Evolutionary conservation across 1,140 invertebrate genomes (phyloP), one percentile per base, ranked within the genome.

Genomic region (Ylistrum balloti): DNA sequence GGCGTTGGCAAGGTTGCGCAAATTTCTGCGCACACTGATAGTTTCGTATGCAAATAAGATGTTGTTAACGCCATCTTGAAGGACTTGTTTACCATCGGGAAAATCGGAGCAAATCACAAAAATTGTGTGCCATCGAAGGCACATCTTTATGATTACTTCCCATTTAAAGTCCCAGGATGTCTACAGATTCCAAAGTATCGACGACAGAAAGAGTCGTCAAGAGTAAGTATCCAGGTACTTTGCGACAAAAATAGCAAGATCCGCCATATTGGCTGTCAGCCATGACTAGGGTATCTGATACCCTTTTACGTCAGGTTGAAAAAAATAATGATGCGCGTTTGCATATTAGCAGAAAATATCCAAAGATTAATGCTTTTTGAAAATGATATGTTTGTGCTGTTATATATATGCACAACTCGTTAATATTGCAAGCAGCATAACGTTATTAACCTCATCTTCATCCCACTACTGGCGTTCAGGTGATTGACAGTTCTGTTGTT

Each of bases 131-230:
- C 95, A 96, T 95, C 95, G 92, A 91, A 90, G 93, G 93, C 92
- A 92, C 93, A 91, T 89, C 56, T 93, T 89, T 89, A 89, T 90
- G 90, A 92, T 89, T 90, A 93, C 93, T 90, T 91, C 92, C 89
- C 87, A 86, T 91, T 86, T 87, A 93, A 93, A 94, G 93, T 93
- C 93, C 92, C 90, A 95, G 91, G 92, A 96, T 96, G 95, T 94
- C 95, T 94, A 94, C 94, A 92, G 95, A 96, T 91, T 93, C 93
- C 94, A 97, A 97, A 96, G 96, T 97, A 95, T 97, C 97, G 93
- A 97, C 97, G 93, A 97, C 97, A 95, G 97, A 97, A 93, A 97
- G 97, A 95, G 97, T 97, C 94, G 97, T 97, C 93, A 97, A 97
- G 97, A 97, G 97, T 98, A 97, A 97, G 97, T 96, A 89, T 88